Base-by-base conservation (phyloP, 92 coral and sea anemone species). In the Ricordea florida region DNA sequence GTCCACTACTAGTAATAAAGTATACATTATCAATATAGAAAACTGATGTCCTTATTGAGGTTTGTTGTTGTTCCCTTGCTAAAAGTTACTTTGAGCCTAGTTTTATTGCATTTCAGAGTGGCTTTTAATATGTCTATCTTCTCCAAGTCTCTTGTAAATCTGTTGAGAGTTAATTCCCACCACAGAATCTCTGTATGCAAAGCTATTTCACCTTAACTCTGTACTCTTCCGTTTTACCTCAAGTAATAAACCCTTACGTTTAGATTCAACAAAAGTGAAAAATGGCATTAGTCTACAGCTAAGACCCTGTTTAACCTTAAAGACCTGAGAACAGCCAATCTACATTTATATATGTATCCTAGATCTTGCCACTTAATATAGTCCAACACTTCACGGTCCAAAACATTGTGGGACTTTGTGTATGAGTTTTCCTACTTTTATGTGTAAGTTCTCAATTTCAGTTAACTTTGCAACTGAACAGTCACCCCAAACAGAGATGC, bases 341-440 rank as follows among this genome's bases (percentile, higher is more conserved):
- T 65, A 25, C 57, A 29, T 22, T 65, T 65, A 17, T 70, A 53
- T 47, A 25, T 0, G 24, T 70, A 70, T 36, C 63, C 33, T 22
- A 70, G 1, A 31, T 35, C 30, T 17, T 70, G 40, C 66, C 78
- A 70, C 10, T 70, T 44, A 27, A 49, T 41, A 6, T 24, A 6
- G 20, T 74, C 33, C n/a, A 45, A 24, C 11, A 74, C 21, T 3
- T 74, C 62, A 22, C 22, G 28, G 15, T 74, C 57, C 43, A 21
- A 15, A 15, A 59, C 25, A 1, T 74, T 14, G 16, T 5, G 62
- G 13, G 3, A 67, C 32, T 0, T 46, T 29, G 30, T 29, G 44
- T 1, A 68, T 68, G 26, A 48, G 47, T 49, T 62, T 20, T 0
- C 33, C 76, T 3, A 26, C 57, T 16, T 67, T 46, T 24, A 67